Conservation (phyloP, 2,797 vertebrate species). For the Rallus crepitans region DNA sequence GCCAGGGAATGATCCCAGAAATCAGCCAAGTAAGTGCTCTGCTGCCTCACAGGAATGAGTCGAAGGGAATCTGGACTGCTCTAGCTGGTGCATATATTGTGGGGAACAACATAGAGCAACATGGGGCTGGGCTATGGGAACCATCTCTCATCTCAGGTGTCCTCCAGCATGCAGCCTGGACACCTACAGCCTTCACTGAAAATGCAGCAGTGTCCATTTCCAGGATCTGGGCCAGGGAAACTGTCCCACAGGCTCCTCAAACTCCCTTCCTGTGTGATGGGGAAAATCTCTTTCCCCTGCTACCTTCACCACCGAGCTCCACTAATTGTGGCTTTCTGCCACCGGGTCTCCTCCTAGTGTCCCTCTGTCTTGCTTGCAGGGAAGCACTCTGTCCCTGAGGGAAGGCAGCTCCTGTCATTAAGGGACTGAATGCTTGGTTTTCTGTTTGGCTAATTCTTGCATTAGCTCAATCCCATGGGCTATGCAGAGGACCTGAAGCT, state of each 20-base stretch:
- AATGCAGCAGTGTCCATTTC: neutral
- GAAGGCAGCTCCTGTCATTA: constrained; percentile 29
- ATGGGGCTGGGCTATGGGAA: neutral
- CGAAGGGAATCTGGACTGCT: neutral
- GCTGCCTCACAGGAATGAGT: neutral
- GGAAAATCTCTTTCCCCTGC: neutral
- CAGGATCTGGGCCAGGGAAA: neutral
- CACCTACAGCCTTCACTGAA: neutral
- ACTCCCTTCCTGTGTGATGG: neutral
- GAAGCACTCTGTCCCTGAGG: neutral
- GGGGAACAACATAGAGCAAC: neutral
- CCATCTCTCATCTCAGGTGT: neutral
- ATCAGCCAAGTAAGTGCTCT: neutral
- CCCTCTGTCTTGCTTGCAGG: neutral
- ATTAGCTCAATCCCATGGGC: constrained; percentile 28
- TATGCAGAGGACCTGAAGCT: constrained; percentile 41
- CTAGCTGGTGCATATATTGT: neutral
- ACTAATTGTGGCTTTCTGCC: neutral
- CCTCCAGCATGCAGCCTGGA: neutral
- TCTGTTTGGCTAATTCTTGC: constrained; percentile 18
- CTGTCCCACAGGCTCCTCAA: neutral
- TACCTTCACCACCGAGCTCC: neutral
- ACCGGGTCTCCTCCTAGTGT: neutral
- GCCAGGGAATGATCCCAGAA: neutral
- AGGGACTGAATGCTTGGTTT: neutral